A percentile compares a stretch with the other conserved stretches of the same genome.
These are phyloP conservation scores for Drosophila subquinaria DNA, from an alignment of 2,888 invertebrate species.

Conservation along the genomic window DNA sequence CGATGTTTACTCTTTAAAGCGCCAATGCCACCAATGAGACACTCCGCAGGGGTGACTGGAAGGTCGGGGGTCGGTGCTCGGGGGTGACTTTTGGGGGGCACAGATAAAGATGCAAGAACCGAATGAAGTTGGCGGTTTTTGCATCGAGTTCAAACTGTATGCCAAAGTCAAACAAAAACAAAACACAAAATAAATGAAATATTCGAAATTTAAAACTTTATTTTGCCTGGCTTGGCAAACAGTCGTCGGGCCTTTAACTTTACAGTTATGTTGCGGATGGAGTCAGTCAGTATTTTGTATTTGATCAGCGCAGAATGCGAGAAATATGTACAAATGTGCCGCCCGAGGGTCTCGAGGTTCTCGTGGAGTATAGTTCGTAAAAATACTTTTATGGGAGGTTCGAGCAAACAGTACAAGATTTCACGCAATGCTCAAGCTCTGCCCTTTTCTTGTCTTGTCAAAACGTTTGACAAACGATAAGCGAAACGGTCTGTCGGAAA, in stretches of 20 bases:
- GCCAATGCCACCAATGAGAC: constrained; percentile 64
- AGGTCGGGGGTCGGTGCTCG: background rate
- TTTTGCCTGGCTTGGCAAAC: constrained; percentile 47
- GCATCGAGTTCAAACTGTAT: constrained; percentile 68
- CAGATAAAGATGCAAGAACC: constrained; percentile 71
- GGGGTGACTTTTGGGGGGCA: constrained; percentile 11
- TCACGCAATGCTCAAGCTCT: constrained; percentile 53
- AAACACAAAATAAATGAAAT: background rate
- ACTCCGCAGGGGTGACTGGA: background rate
- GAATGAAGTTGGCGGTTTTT: constrained; percentile 68
- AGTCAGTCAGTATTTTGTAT: constrained; percentile 14
- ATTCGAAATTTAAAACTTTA: constrained; percentile 73
- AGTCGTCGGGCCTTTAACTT: constrained; percentile 56
- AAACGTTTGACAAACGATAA: constrained; percentile 76
- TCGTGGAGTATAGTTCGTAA: constrained; percentile 10
- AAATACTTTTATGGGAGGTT: constrained; percentile 27
- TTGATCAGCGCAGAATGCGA: constrained; percentile 20
- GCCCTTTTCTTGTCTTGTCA: constrained; percentile 78
- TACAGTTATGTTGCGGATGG: constrained; percentile 53
- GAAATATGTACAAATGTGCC: background rate
- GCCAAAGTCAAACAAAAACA: constrained; percentile 69
- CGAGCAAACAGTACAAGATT: constrained; percentile 41
- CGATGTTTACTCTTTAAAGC: constrained; percentile 73
- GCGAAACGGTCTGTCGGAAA: constrained; percentile 37
- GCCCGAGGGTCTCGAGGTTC: constrained; percentile 16